Evolutionary conservation across 1,140 invertebrate genomes (phyloP).

Genomic region (Chironomus striatipennis): DNA sequence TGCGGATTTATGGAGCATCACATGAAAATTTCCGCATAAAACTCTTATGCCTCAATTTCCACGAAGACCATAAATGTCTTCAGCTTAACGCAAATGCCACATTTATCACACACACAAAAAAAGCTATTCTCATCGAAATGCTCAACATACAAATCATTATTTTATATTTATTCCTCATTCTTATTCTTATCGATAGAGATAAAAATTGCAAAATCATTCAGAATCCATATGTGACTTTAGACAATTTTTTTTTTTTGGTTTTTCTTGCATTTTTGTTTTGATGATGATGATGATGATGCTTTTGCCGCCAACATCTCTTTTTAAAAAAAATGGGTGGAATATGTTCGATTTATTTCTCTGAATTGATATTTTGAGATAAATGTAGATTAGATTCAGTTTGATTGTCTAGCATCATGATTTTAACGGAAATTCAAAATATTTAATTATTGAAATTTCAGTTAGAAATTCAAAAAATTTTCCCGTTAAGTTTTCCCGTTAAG

Average conservation of each 20-base stretch:
- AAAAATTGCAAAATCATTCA: neutral
- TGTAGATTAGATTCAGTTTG: no score
- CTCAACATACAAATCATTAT: constrained; percentile 3
- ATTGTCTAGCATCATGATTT: no score
- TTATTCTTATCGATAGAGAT: neutral
- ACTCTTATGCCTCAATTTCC: constrained; percentile 1
- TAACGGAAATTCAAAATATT: no score
- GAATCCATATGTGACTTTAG: neutral
- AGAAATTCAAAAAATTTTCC: no score
- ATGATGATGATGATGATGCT: neutral
- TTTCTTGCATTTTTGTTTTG: no score
- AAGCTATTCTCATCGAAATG: neutral
- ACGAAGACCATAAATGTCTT: constrained; percentile 1
- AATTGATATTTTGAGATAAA: no score
- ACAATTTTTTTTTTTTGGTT: no score
- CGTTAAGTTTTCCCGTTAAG: no score
- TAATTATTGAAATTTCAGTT: no score
- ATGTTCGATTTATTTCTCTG: no score
- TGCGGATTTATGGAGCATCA: constrained; percentile 1
- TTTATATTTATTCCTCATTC: neutral
- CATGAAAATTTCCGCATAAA: constrained; percentile 1
- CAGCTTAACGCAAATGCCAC: constrained; percentile 11
- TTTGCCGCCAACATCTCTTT: neutral
- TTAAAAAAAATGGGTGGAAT: no score
- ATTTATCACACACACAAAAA: neutral